Evolutionary conservation across 2,888 invertebrate genomes (phyloP).

Genomic region (Amiota mariae): DNA sequence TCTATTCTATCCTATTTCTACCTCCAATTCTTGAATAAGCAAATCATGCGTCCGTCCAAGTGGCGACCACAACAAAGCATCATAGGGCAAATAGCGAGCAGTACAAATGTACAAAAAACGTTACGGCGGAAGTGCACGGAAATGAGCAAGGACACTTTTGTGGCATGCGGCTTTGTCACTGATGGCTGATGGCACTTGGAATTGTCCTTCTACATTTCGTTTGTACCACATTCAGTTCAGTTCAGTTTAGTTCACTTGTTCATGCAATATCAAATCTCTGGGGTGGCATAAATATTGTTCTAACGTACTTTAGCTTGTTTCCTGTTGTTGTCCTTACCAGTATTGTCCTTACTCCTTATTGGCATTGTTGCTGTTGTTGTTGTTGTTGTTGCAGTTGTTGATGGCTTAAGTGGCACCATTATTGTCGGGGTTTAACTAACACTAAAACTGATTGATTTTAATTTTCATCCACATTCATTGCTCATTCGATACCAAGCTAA

Average conservation of each 20-base stretch:
- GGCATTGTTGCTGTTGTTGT: slow-evolving; percentile 29
- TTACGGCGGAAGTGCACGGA: slow-evolving; percentile 26
- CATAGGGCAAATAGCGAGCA: neutral
- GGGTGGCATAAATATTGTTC: slow-evolving; percentile 66
- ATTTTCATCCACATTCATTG: slow-evolving; percentile 61
- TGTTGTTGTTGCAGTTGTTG: slow-evolving; percentile 37
- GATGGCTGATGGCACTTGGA: slow-evolving; percentile 28
- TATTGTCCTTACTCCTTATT: slow-evolving; percentile 29
- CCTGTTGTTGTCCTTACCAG: slow-evolving; percentile 34
- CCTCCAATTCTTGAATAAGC: neutral
- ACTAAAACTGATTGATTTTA: slow-evolving; percentile 70
- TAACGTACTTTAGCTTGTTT: slow-evolving; percentile 48
- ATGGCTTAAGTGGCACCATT: slow-evolving; percentile 66
- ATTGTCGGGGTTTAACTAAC: slow-evolving; percentile 64
- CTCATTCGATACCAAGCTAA: slow-evolving; percentile 33
- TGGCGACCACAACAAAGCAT: slow-evolving; percentile 11
- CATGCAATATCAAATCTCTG: slow-evolving; percentile 55
- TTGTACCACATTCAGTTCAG: neutral
- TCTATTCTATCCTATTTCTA: neutral
- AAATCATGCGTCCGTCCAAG: slow-evolving; percentile 4
- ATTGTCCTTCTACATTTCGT: slow-evolving; percentile 40
- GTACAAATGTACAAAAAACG: neutral
- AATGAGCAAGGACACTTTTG: slow-evolving; percentile 37
- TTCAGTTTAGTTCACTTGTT: too few relatives aligned
- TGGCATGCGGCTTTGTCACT: slow-evolving; percentile 52